phyloP scores from a whole-genome alignment of 2,888 invertebrate genomes.

The Calameuta idolon region DNA sequence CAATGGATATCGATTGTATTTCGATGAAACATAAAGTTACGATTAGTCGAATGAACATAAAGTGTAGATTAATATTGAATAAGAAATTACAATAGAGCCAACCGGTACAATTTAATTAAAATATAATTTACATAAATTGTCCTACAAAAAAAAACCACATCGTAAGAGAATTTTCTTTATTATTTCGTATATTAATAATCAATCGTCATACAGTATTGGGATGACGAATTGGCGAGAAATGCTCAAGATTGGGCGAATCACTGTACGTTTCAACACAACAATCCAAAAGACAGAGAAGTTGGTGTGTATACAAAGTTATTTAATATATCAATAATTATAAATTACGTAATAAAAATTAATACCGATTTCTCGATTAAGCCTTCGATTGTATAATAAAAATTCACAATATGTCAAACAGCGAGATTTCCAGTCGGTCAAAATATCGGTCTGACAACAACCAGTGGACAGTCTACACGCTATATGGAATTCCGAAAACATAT shows the following conservation, averaged over 20 bases:
- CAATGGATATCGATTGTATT: too few relatives aligned
- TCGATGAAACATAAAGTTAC: background rate
- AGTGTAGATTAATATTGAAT: too few relatives aligned
- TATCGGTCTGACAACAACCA: constrained; percentile 59
- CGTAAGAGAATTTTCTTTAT: background rate
- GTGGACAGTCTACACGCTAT: constrained; percentile 37
- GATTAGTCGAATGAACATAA: background rate
- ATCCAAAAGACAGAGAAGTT: constrained; percentile 13
- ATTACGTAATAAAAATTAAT: background rate
- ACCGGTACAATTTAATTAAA: background rate
- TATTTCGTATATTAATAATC: background rate
- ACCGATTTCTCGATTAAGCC: background rate
- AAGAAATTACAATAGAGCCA: background rate
- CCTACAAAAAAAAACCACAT: background rate
- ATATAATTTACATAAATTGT: background rate
- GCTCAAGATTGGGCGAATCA: constrained; percentile 70
- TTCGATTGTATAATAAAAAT: background rate
- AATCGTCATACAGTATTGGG: constrained; percentile 63
- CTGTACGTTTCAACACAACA: constrained; percentile 69
- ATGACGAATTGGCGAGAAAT: constrained; percentile 68
- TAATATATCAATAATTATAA: background rate
- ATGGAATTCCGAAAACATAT: constrained; percentile 55
- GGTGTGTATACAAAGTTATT: constrained; percentile 10
- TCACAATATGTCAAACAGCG: constrained; percentile 39
- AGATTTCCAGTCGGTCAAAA: constrained; percentile 67